Base-by-base conservation (phyloP, 2,888 invertebrate species). In the Chrysotoxum bicinctum region DNA sequence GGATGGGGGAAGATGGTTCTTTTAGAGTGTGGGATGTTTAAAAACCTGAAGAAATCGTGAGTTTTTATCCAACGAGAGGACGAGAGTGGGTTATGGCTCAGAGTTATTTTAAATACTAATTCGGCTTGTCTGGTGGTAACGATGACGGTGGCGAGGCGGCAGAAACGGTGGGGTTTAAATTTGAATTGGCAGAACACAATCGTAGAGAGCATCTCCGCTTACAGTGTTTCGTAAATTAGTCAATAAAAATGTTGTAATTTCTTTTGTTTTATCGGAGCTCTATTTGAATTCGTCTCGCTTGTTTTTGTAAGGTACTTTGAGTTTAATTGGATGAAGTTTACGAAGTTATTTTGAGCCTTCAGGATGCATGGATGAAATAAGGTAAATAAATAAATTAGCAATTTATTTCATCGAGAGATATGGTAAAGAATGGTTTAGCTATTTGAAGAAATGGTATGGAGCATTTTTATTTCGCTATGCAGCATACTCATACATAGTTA, bases 221-320 rank as follows among this genome's bases (percentile, higher is more conserved):
- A 81, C 76, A 69, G 68, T 76, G 69, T 58, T 85, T 48, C 50
- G 82, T 74, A 78, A 86, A 86, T 86, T 86, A 86, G 82, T 82
- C 82, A 82, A 86, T 86, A 86, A 86, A 86, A 86, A 78, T 73
- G 40, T 82, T 82, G 86, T 86, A 78, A 86, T 86, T 86, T 82
- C 82, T 82, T 86, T 86, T 86, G 86, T 86, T 86, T 74, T 82
- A 81, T 68, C 76, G 35, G 62, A 58, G 68, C 68, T 68, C 54
- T 35, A 73, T 85, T 85, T 85, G 32, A 85, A 85, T 81, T 80
- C 72, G 76, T 73, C 73, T 77, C 60, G 68, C 64, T 81, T 85
- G 62, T 69, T 81, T 69, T 50, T 50, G 32, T 32, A 45, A 45
- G 4, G 45, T 43, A 68, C 37, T 26, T 69, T 48, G 62, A 62